Conservation (phyloP, 1,140 invertebrate genomes). For the Antheraea mylitta region DNA sequence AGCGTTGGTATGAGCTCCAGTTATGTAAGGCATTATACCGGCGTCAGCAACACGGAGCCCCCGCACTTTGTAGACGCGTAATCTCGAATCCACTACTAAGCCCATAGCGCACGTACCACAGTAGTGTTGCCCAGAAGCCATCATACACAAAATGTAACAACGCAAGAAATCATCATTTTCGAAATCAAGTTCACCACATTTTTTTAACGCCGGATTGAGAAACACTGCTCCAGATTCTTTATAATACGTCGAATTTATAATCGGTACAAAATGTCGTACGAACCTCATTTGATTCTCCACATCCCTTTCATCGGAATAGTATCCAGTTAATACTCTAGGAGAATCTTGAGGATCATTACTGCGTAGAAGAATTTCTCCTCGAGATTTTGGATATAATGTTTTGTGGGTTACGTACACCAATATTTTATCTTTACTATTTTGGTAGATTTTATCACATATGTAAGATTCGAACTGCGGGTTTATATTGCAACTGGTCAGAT, state of each 20-base stretch:
- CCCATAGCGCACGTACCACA: slow-evolving; percentile 13
- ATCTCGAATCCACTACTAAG: slow-evolving; percentile 7
- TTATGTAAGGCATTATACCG: slow-evolving; percentile 4
- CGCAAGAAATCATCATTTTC: background rate
- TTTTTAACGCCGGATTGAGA: background rate
- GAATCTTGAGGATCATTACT: slow-evolving; percentile 3
- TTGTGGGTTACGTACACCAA: background rate
- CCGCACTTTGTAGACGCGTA: background rate
- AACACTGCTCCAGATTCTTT: slow-evolving; percentile 2
- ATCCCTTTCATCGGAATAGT: slow-evolving; percentile 6
- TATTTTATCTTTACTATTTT: background rate
- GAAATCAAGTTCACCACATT: background rate
- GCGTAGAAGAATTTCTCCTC: background rate
- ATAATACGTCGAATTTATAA: slow-evolving; percentile 5
- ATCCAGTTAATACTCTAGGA: background rate
- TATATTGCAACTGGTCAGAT: background rate
- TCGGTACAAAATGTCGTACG: slow-evolving; percentile 8
- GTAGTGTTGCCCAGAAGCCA: background rate
- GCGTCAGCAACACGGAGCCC: slow-evolving; percentile 6
- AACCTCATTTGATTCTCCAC: slow-evolving; percentile 9
- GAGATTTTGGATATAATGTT: slow-evolving; percentile 7
- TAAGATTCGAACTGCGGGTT: background rate
- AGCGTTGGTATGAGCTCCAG: slow-evolving; percentile 8
- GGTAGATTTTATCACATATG: background rate
- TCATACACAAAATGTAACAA: slow-evolving; percentile 1